Evolutionary conservation across 2,113 vertebrate genomes (phyloP).

Genomic region (Thamnophis sirtalis): DNA sequence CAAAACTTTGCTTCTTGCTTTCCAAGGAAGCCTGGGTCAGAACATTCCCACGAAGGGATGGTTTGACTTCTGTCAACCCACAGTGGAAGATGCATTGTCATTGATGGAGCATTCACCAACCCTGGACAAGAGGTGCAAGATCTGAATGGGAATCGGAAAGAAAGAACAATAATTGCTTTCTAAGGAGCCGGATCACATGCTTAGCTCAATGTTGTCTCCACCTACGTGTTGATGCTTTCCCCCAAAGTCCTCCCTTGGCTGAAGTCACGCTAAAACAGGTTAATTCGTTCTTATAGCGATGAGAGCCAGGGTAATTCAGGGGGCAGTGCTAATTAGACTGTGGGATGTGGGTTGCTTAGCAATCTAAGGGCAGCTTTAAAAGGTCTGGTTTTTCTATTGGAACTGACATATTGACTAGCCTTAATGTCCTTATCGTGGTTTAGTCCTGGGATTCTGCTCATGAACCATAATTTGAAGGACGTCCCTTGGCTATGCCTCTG

Average conservation of each 20-base stretch:
- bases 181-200: not conserved
- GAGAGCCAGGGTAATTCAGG: not conserved
- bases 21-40: no score
- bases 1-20: no score
- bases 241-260: not conserved
- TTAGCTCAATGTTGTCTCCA: not conserved
- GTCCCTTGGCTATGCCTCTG: not conserved
- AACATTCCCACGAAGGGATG: not conserved
- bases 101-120: not conserved
- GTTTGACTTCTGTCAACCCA: not conserved
- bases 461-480: not conserved
- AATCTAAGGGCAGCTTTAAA: not conserved
- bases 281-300: not conserved
- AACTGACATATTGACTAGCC: not conserved
- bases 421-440: not conserved
- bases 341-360: not conserved
- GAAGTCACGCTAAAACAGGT: not conserved
- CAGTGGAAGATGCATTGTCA: not conserved
- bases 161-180: not conserved
- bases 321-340: not conserved
- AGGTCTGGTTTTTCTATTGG: not conserved
- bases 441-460: not conserved
- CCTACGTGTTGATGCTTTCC: not conserved
- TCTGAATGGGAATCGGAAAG: not conserved
- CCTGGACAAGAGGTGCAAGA: not conserved